phyloP scores from a whole-genome alignment of 2,113 vertebrate species.

The Gila orcuttii region DNA sequence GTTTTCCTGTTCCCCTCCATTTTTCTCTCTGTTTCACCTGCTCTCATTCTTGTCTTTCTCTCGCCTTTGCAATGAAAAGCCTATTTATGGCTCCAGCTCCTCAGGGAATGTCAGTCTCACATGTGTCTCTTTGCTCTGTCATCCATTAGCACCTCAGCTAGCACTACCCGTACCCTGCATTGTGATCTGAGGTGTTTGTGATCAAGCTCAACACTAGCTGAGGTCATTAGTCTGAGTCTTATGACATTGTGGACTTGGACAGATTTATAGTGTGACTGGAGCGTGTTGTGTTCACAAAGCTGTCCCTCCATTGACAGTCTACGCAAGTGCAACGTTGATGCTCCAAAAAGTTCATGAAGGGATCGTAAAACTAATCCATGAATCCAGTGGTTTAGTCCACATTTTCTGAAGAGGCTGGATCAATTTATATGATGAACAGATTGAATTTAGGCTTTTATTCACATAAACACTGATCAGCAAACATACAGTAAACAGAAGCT shows the following conservation, averaged over 20 bases:
- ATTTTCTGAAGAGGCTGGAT: too few relatives aligned
- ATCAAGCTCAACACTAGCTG: neutral
- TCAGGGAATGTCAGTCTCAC: neutral
- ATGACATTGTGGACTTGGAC: neutral
- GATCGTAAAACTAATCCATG: too few relatives aligned
- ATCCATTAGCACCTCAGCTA: conserved; percentile 40
- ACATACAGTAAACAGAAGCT: too few relatives aligned
- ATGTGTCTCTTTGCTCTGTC: neutral
- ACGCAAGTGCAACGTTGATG: too few relatives aligned
- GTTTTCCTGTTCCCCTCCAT: neutral
- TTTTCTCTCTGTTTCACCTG: neutral
- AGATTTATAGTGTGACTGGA: neutral
- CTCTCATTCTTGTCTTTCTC: conserved; percentile 22
- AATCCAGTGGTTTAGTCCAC: too few relatives aligned
- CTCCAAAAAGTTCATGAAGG: too few relatives aligned
- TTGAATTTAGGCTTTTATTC: too few relatives aligned
- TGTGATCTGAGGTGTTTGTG: neutral
- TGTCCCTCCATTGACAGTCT: too few relatives aligned
- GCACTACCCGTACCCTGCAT: neutral
- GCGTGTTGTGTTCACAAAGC: neutral
- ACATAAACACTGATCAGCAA: too few relatives aligned
- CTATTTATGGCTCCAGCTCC: conserved; percentile 16
- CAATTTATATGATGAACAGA: too few relatives aligned
- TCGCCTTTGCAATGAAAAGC: conserved; percentile 22
- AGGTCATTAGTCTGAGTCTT: neutral